A percentile compares a stretch with the other conserved stretches of the same genome.
Evolutionary conservation across 2,113 vertebrate species (phyloP).

Genomic region (Erinaceus europaeus): DNA sequence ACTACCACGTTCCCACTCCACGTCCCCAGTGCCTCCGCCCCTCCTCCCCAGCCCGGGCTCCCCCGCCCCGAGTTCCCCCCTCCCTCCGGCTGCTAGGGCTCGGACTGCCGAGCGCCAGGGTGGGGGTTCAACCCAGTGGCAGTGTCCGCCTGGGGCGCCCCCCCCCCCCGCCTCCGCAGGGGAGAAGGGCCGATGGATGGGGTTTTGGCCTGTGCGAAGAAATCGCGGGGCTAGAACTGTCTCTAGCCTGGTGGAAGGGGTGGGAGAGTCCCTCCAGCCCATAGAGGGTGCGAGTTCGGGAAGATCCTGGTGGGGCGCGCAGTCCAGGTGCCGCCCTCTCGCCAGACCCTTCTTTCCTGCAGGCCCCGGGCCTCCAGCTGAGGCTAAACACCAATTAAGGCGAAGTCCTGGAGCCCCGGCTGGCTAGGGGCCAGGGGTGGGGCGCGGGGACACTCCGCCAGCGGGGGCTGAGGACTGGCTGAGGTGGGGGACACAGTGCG

Average conservation of each 20-base stretch:
- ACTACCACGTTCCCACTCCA: constrained; percentile 26
- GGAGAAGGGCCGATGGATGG: too few species aligned
- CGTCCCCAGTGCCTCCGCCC: constrained; percentile 45
- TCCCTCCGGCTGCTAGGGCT: constrained; percentile 17
- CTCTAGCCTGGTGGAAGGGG: not conserved
- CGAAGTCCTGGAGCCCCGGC: constrained; percentile 63
- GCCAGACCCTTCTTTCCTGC: constrained; percentile 53
- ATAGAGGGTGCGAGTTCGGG: not conserved
- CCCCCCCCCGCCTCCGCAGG: too few species aligned
- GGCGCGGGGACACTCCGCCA: constrained; percentile 59
- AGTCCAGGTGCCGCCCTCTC: constrained; percentile 44
- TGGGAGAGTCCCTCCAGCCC: not conserved
- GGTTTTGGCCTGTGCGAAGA: not conserved
- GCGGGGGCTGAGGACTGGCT: not conserved
- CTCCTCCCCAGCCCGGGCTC: constrained; percentile 11
- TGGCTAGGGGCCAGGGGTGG: constrained; percentile 74
- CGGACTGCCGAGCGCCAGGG: not conserved
- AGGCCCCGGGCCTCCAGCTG: constrained; percentile 59
- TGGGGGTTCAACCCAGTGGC: too few species aligned
- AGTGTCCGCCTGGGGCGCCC: too few species aligned
- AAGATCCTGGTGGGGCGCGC: constrained; percentile 20
- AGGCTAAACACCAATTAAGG: constrained; percentile 77
- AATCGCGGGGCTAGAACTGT: not conserved
- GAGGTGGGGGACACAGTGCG: not conserved
- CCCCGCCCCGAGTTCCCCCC: not conserved